Evolutionary conservation across 2,888 invertebrate species (phyloP).

Genomic region (Lepidonotus clava): DNA sequence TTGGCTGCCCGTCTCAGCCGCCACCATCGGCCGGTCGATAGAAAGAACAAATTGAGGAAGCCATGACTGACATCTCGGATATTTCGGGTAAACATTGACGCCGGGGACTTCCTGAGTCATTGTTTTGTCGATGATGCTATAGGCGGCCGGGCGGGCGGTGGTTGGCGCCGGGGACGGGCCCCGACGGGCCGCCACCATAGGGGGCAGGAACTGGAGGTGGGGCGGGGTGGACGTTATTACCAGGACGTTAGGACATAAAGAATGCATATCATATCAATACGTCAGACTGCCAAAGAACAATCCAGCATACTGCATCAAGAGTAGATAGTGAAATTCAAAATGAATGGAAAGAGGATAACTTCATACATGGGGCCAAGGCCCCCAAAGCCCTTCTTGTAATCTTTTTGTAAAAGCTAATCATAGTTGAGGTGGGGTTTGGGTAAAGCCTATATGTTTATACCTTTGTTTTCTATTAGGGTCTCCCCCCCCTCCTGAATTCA

Average conservation of each 20-base stretch:
- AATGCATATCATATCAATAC: background rate
- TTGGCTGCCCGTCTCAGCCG: background rate
- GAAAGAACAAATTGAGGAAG: slow-evolving; percentile 40
- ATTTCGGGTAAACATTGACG: slow-evolving; percentile 40
- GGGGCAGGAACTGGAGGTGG: background rate
- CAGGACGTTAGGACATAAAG: background rate
- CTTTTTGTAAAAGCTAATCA: no score
- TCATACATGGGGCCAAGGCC: no score
- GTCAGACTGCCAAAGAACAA: background rate
- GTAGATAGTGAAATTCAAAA: no score
- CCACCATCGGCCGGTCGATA: slow-evolving; percentile 1
- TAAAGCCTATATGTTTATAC: no score
- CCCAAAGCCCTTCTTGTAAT: no score
- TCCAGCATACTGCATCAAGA: no score
- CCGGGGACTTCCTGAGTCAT: slow-evolving; percentile 30
- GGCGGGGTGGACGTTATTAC: no score
- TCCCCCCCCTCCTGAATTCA: no score
- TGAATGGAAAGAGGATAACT: no score
- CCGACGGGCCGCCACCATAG: background rate
- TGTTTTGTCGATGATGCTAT: slow-evolving; percentile 39
- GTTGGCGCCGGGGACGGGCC: background rate
- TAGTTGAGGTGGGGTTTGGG: no score
- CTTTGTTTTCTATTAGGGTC: no score
- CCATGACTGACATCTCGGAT: slow-evolving; percentile 44
- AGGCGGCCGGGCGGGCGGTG: background rate